phyloP scores from a whole-genome alignment of 35 echinoderm and acorn worm species.

The Lytechinus variegatus region DNA sequence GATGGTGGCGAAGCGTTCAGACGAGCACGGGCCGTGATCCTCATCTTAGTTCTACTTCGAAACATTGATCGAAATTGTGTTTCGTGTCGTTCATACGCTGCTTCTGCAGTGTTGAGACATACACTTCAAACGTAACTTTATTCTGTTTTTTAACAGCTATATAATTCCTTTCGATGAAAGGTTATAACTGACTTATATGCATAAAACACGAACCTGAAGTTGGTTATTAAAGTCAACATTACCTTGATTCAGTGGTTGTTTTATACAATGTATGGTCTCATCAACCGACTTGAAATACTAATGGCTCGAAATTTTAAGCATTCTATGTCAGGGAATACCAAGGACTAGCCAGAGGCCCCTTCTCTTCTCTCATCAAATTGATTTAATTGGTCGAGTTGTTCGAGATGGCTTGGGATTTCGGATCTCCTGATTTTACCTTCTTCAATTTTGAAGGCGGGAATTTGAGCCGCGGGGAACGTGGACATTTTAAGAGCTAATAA shows the following conservation, averaged over 20 bases:
- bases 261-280: not conserved
- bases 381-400: conserved; percentile 13
- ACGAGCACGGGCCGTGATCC: too few relatives aligned
- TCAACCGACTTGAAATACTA: not conserved
- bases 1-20: too few relatives aligned
- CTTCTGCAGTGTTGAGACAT: too few relatives aligned
- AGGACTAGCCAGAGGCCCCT: not conserved
- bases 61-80: too few relatives aligned
- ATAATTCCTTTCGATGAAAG: too few relatives aligned
- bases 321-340: not conserved
- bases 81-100: too few relatives aligned
- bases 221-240: not conserved
- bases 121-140: too few relatives aligned
- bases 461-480: not conserved
- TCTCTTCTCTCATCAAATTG: not conserved
- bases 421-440: not conserved
- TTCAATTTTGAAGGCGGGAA: not conserved
- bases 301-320: not conserved
- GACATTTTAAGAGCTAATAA: not conserved
- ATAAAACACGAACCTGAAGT: too few relatives aligned
- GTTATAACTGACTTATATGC: too few relatives aligned
- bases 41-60: too few relatives aligned
- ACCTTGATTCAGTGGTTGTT: not conserved
- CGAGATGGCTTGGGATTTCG: not conserved
- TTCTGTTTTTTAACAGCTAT: too few relatives aligned